Base-by-base conservation (phyloP, 2,888 invertebrate species). In the Callosobruchus maculatus region DNA sequence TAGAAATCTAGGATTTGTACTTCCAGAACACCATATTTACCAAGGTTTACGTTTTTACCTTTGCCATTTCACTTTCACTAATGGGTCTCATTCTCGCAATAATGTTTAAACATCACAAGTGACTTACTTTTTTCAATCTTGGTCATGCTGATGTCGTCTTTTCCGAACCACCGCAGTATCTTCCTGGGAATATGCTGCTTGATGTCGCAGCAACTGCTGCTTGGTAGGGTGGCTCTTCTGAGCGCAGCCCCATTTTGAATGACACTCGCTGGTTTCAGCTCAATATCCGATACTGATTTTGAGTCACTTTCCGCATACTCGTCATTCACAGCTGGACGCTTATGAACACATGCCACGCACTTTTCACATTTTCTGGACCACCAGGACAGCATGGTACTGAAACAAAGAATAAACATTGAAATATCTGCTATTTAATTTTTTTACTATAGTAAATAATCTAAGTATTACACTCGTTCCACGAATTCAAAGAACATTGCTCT, bases 91-190 rank as follows among this genome's bases (percentile, higher is more conserved):
- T n/a, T n/a, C n/a, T n/a, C n/a, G n/a, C n/a, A n/a, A n/a, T n/a
- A n/a, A n/a, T n/a, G n/a, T n/a, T 2, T 26, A 26, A 26, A 26
- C 7, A 26, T 26, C 26, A 26, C 7, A 26, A 70, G 49, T 30
- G 21, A 90, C 92, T 92, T 86, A 94, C 94, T 93, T 89, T 93
- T 90, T 87, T 93, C 93, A 74, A 93, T 91, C 85, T 93, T 93
- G 22, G 93, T 92, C 92, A 93, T 93, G 87, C 92, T 93, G 86
- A 92, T 90, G 79, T 92, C 91, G 78, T 88, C 86, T 79, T 91
- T 90, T 76, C 92, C 90, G 90, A 93, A 93, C 82, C 92, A 92
- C 81, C 90, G 90, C 79, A 93, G 89, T 82, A 93, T 90, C 78
- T 87, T 89, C 85, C 89, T 87, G 0, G 92, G 91, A 81, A 91